Evolutionary conservation across 1,140 invertebrate genomes (phyloP), one percentile per base, ranked within the genome.

Genomic region (Cephus cinctus): DNA sequence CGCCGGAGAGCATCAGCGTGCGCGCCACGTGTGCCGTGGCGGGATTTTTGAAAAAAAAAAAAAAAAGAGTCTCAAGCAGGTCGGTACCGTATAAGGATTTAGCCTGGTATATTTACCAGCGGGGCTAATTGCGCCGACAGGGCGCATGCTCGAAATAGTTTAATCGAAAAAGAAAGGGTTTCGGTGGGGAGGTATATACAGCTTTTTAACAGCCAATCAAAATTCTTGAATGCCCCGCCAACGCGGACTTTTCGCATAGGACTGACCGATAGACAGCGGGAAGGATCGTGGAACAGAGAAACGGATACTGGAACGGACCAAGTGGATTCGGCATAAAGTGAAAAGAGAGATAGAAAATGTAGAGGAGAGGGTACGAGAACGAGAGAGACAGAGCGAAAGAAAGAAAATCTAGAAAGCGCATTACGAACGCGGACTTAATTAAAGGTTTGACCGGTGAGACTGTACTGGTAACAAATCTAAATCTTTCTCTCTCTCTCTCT

Each of bases 361-460:
- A 40, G 12, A 11, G 36, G 12, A 38, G 22, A 31, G 11, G 14
- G 16, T 11, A 31, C 2, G 14, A 32, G 18, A 23, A 18, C 8
- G n/a, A 8, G 31, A 30, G 27, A 11, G 19, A 6, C 21, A 27
- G 49, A 19, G 38, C 8, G 34, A 27, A 18, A 23, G 34, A 23
- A 43, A 27, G 42, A 31, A 34, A 34, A 50, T 23, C 19, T 16
- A 43, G n/a, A 12, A 51, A 54, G 51, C 55, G 54, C 50, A 61
- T 59, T 61, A 64, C 55, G 58, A 68, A 59, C 60, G 54, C 55
- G 51, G 58, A 67, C 64, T 67, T 69, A 69, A 69, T 69, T 69
- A 69, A 69, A 65, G 62, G 60, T 56, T 65, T 57, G 56, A 56
- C 50, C 43, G 54, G 46, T 45, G 39, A 36, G 14, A 18, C 34